Conservation (phyloP, 1,140 invertebrate species). For the Apis mellifera region Amel_HAv3.1 CM009935.2:9078001-9078500, state of each 20-base stretch:
- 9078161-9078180: slow-evolving; percentile 61
- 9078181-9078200: slow-evolving; percentile 50
- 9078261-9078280: not conserved
- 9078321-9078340: no score
- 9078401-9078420: no score
- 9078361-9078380: not conserved
- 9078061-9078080: slow-evolving; percentile 64
- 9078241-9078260: slow-evolving; percentile 11
- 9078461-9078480: slow-evolving; percentile 31
- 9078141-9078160: slow-evolving; percentile 71
- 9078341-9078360: no score
- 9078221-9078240: not conserved
- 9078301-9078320: not conserved
- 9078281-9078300: not conserved
- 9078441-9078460: not conserved
- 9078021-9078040: slow-evolving; percentile 64
- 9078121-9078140: slow-evolving; percentile 56
- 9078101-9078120: slow-evolving; percentile 48
- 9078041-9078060: slow-evolving; percentile 60
- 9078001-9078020: slow-evolving; percentile 37
- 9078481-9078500: not conserved
- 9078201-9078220: slow-evolving; percentile 1
- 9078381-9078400: not conserved
- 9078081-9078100: slow-evolving; percentile 61
- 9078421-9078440: not conserved